Conservation (phyloP, 2,113 vertebrate species). For the Hyperopisus bebe region DNA sequence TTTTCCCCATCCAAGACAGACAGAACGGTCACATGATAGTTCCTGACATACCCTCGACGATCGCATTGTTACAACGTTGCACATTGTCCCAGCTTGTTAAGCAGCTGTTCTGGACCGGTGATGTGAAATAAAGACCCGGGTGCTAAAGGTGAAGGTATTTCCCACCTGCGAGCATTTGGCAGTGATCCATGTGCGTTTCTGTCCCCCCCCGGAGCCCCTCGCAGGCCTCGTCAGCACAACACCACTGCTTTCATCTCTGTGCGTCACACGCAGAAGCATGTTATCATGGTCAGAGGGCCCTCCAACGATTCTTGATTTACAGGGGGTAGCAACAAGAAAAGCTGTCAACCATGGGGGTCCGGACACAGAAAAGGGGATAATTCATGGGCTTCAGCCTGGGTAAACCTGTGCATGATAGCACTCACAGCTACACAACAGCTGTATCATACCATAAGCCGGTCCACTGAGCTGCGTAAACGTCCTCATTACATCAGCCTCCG, state of each 20-base stretch:
- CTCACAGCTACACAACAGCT: neutral
- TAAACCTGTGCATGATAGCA: neutral
- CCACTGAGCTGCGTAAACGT: neutral
- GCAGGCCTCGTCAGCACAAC: neutral
- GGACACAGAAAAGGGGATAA: neutral
- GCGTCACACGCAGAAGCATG: neutral
- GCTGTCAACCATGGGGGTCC: neutral
- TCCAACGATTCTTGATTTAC: neutral
- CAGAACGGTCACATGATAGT: neutral
- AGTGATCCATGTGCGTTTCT: neutral
- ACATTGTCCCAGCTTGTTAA: conserved; percentile 22
- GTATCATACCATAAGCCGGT: neutral
- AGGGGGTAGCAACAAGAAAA: neutral
- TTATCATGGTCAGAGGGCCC: neutral
- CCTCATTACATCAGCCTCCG: neutral
- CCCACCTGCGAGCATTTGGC: neutral
- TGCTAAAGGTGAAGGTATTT: neutral
- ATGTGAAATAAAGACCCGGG: neutral
- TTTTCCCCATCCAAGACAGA: neutral
- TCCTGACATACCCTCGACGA: neutral
- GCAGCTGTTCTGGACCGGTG: conserved; percentile 11
- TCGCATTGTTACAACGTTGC: conserved; percentile 22
- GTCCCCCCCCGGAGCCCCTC: neutral
- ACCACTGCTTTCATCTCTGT: neutral
- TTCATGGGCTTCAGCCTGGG: neutral